Percentiles rank a stretch among this genome's conserved stretches.
Evolutionary conservation across 2,888 invertebrate species (phyloP).

Genomic region (Cylloceria caligata): DNA sequence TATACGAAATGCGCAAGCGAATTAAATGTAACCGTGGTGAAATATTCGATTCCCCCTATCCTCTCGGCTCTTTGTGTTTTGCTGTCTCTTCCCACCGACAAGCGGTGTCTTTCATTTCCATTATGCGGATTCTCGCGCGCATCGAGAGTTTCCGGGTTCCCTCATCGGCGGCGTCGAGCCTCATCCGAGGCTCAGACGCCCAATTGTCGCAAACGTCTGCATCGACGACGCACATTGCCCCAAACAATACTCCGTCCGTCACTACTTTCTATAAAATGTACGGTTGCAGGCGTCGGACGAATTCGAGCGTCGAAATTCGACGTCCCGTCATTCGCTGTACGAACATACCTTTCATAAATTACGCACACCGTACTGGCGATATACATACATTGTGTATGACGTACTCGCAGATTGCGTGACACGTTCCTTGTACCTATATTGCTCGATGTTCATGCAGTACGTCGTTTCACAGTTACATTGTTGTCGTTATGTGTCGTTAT

Average conservation of each 20-base stretch:
- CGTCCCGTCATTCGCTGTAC: constrained; percentile 18
- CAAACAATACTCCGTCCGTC: constrained; percentile 19
- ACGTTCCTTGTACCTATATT: neutral
- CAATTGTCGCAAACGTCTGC: constrained; percentile 8
- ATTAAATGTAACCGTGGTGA: constrained; percentile 9
- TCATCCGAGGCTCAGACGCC: too few relatives aligned
- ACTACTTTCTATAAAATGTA: constrained; percentile 8
- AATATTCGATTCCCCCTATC: constrained; percentile 20
- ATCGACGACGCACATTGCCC: constrained; percentile 3
- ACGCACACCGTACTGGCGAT: neutral
- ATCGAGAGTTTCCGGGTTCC: constrained; percentile 28
- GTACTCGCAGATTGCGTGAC: constrained; percentile 9
- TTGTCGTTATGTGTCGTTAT: neutral
- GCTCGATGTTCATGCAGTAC: constrained; percentile 4
- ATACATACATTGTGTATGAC: neutral
- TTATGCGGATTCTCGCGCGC: constrained; percentile 21
- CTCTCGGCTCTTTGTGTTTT: constrained; percentile 6
- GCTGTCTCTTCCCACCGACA: constrained; percentile 6
- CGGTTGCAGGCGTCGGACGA: constrained; percentile 10
- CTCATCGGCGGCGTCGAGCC: constrained; percentile 14
- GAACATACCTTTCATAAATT: constrained; percentile 2
- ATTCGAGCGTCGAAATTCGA: constrained; percentile 17
- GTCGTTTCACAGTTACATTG: constrained; percentile 18
- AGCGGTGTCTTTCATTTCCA: neutral
- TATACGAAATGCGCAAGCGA: constrained; percentile 6